Evolutionary conservation across 2,888 invertebrate species (phyloP), one percentile per base, ranked within the genome.

Genomic region (Nineta flava): DNA sequence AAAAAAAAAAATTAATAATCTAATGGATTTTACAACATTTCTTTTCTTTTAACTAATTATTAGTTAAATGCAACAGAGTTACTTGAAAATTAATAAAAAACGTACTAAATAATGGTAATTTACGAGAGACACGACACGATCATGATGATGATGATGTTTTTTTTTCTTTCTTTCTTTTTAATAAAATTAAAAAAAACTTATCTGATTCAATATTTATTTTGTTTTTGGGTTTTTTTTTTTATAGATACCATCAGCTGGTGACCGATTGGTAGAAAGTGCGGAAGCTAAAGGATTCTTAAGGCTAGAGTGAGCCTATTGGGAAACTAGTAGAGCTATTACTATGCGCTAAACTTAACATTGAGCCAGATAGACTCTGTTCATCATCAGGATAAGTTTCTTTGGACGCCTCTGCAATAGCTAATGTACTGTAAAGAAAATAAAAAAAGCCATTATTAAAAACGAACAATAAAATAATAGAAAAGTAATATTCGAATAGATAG

Each of bases 281-380:
- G 38, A 38, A 38, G 38, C 38, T 38, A 38, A 38, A 38, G 15
- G 35, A 13, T 13, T 16, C 15, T 50, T 43, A 19, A 38, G 41
- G 54, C 72, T 77, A 80, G 64, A 80, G 78, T 70, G 80, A 82
- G 69, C 82, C 83, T 64, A 87, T 84, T 61, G 87, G 87, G 72
- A 88, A 88, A 72, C 87, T 87, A 63, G 87, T 87, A 61, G 91
- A 90, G 71, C 91, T 92, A 77, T 90, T 90, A 77, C 90, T 91
- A 75, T 91, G 90, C 57, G 91, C 91, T 69, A 95, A 79, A 72
- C 93, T 93, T 63, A 88, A 76, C 86, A 93, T 88, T 60, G 93
- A 93, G 61, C 94, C 94, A 52, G 92, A 91, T 59, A 93, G 77
- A 64, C 91, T 90, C 62, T 84, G 84, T 67, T 92, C 93, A 67